Base-by-base conservation (phyloP, 1,140 invertebrate genomes). In the Meteorus sp. region DNA sequence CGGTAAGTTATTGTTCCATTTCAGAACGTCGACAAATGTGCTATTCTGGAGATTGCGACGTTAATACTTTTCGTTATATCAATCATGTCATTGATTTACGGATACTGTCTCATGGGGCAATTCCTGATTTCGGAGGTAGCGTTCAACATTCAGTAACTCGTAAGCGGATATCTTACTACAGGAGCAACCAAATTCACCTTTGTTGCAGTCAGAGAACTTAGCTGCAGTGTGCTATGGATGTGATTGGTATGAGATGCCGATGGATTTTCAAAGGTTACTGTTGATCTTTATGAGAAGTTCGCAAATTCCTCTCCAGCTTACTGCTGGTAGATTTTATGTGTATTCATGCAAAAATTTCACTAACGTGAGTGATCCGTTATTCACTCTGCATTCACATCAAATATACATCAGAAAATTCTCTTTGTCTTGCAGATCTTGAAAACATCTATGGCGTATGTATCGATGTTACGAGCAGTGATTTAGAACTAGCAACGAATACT, bases 381-480 rank as follows among this genome's bases (percentile, higher is more conserved):
- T 29, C 27, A 29, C 4, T 5, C 9, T 5, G 9, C 9, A 5
- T 29, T 9, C 27, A 5, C 9, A 9, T 5, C 9, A 9, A 9
- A 39, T 39, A 11, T 3, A 7, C 6, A 33, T 33, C 11, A 11
- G 11, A 7, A 33, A n/a, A 7, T 33, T 7, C 11, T 33, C 29
- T 6, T 33, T 33, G 29, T 33, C 6, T 53, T 64, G 2, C 25
- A 69, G 64, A 43, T 65, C 15, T 3, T 68, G 11, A 68, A 67
- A 53, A 58, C 64, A 6, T 63, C 62, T 3, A 56, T 69, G 53
- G 66, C 58, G 2, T 65, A 55, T 11, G 27, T 68, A 0, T 67
- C 67, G 4, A 23, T 69, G 7, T 48, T 68, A 31, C 54, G 56
- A 9, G 15, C 52, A 1, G 27, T 61, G 3, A 15, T 33, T 0